phyloP scores from a whole-genome alignment of 2,797 vertebrate species.

The Gouania willdenowi region DNA sequence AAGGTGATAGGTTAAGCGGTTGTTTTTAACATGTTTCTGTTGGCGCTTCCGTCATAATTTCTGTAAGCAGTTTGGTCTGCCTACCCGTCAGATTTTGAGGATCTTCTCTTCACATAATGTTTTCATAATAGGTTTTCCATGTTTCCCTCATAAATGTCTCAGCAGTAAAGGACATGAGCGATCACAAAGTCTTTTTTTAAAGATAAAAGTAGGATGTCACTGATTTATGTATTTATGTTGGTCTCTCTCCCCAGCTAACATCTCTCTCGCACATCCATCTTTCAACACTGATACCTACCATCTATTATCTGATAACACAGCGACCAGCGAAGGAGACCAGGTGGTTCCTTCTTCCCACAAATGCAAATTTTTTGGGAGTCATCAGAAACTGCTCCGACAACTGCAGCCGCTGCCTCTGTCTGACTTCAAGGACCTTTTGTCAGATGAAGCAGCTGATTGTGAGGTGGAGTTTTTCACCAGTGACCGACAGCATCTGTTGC shows the following conservation, averaged over 20 bases:
- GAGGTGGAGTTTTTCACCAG: conserved; percentile 94
- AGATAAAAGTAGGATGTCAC: too few relatives aligned
- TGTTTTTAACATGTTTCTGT: conserved; percentile 52
- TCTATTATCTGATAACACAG: conserved; percentile 52
- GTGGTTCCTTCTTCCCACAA: conserved; percentile 80
- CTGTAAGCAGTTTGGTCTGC: conserved; percentile 9
- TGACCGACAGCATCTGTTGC: conserved; percentile 71
- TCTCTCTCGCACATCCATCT: conserved; percentile 39
- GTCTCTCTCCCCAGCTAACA: conserved; percentile 59
- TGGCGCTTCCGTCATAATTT: conserved; percentile 36
- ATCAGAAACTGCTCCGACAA: conserved; percentile 80
- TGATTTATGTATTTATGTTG: too few relatives aligned
- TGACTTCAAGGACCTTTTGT: conserved; percentile 72
- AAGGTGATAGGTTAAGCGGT: conserved; percentile 53
- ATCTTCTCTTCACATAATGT: conserved; percentile 4
- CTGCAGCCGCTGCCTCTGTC: conserved; percentile 87
- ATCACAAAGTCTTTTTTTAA: conserved; percentile 24
- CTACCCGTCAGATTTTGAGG: conserved; percentile 17
- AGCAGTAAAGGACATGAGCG: conserved; percentile 24
- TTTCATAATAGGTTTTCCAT: conserved; percentile 43
- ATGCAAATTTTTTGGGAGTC: conserved; percentile 70
- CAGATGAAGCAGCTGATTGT: conserved; percentile 84
- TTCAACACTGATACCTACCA: conserved; percentile 60
- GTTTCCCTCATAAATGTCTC: conserved; percentile 43
- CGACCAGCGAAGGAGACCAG: conserved; percentile 73